Evolutionary conservation across 2,797 vertebrate genomes (phyloP).

Genomic region (Buceros bicornis): DNA sequence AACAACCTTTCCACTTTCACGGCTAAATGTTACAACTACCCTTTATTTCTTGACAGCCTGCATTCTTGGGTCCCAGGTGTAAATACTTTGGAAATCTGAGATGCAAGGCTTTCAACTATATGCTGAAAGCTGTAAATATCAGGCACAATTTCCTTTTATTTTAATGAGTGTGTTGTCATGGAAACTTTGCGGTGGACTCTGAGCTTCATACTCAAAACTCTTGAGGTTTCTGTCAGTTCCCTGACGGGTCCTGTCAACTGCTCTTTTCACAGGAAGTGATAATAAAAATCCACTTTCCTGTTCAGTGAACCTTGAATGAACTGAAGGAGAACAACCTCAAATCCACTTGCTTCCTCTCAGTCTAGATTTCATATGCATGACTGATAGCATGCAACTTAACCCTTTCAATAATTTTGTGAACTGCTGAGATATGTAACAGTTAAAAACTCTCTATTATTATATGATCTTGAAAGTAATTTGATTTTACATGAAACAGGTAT

Average conservation of each 20-base stretch:
- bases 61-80: constrained; percentile 52
- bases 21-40: constrained; percentile 35
- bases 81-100: constrained; percentile 53
- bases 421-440: not conserved
- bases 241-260: constrained; percentile 69
- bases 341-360: constrained; percentile 41
- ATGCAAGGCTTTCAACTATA: constrained; percentile 26
- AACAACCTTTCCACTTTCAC: constrained; percentile 58
- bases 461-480: not conserved
- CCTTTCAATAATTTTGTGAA: constrained; percentile 28
- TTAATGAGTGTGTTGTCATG: constrained; percentile 69
- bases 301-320: constrained; percentile 70
- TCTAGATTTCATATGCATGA: constrained; percentile 62
- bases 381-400: constrained; percentile 27
- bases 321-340: constrained; percentile 52
- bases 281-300: constrained; percentile 73
- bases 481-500: not conserved
- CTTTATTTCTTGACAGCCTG: constrained; percentile 50
- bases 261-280: constrained; percentile 72
- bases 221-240: constrained; percentile 66
- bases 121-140: constrained; percentile 59
- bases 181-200: constrained; percentile 65
- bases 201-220: constrained; percentile 53
- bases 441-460: not conserved
- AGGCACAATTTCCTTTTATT: constrained; percentile 66